Evolutionary conservation across 92 coral and sea anemone genomes (phyloP).

Genomic region (Umimayanthus chanpuru): DNA sequence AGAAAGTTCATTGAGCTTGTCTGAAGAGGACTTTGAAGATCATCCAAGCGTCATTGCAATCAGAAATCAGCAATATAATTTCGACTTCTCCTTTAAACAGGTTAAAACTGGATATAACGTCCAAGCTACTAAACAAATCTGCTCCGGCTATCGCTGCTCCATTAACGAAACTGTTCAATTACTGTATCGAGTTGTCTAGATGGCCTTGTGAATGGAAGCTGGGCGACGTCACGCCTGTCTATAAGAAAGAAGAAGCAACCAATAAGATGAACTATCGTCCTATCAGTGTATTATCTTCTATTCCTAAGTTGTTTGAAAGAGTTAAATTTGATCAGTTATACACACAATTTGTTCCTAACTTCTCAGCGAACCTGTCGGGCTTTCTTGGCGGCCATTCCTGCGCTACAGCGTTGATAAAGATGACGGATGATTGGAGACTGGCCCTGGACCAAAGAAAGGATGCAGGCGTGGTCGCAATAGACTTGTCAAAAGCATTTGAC

Average conservation of each 20-base stretch:
- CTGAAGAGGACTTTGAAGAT: not conserved
- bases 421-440: slow-evolving; percentile 46
- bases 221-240: not conserved
- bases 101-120: not conserved
- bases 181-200: too few species aligned
- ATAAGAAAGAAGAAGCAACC: slow-evolving; percentile 12
- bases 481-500: slow-evolving; percentile 47
- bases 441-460: slow-evolving; percentile 50
- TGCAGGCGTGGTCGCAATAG: slow-evolving; percentile 46
- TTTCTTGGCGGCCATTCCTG: slow-evolving; percentile 34
- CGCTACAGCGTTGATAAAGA: slow-evolving; percentile 45
- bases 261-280: slow-evolving; percentile 46
- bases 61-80: too few species aligned
- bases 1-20: not conserved
- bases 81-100: too few species aligned
- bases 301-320: slow-evolving; percentile 51
- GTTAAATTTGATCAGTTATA: slow-evolving; percentile 46
- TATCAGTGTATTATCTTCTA: slow-evolving; percentile 37
- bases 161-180: too few species aligned
- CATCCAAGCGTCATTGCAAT: not conserved
- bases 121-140: slow-evolving; percentile 37
- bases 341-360: slow-evolving; percentile 29
- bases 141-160: slow-evolving; percentile 39
- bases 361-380: slow-evolving; percentile 47
- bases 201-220: too few species aligned